Base-by-base conservation (phyloP, 2,888 invertebrate genomes). In the Calliphora vomitoria region DNA sequence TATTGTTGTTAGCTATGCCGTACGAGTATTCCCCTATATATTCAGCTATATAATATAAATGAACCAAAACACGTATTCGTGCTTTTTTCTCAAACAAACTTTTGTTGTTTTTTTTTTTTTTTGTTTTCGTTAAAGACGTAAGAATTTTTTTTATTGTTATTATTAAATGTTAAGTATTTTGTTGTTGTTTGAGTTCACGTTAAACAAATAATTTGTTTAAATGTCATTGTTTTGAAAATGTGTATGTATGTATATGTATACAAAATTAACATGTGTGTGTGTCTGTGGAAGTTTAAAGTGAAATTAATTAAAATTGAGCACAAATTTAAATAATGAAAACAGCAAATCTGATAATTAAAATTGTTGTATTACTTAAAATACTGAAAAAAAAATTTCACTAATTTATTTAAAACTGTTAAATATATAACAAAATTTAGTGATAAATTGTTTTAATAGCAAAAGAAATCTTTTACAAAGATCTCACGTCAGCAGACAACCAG, bases 1-100 rank as follows among this genome's bases (percentile, higher is more conserved):
- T 60, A 1, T n/a, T n/a, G n/a, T n/a, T n/a, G 11, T 44, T n/a
- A 13, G 38, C 20, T 38, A 55, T 55, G 15, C 4, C 41, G 55
- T 25, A 41, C 35, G 44, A 53, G 68, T 66, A 64, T 72, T 41
- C 6, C 15, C 3, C 44, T 20, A 55, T 8, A 71, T 44, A 44
- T 44, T 44, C 13, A 13, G 10, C 44, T 5, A 35, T 13, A 55
- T 31, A 50, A 13, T 25, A 64, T 68, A 41, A 13, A 47, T 69
- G 25, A 68, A 31, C 64, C n/a, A 50, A 78, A 84, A 74, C 72
- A 85, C 60, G 72, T 80, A 68, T 74, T 79, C 25, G 83, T 84
- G 78, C 58, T 66, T 66, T 47, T 79, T 68, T 69, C 53, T n/a
- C 18, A 38, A 71, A 53, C 5, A 35, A 44, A 44, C 18, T 60